These are phyloP conservation scores for Climacteris rufus DNA, from an alignment of 2,113 vertebrate genomes.

Conservation along the genomic window DNA sequence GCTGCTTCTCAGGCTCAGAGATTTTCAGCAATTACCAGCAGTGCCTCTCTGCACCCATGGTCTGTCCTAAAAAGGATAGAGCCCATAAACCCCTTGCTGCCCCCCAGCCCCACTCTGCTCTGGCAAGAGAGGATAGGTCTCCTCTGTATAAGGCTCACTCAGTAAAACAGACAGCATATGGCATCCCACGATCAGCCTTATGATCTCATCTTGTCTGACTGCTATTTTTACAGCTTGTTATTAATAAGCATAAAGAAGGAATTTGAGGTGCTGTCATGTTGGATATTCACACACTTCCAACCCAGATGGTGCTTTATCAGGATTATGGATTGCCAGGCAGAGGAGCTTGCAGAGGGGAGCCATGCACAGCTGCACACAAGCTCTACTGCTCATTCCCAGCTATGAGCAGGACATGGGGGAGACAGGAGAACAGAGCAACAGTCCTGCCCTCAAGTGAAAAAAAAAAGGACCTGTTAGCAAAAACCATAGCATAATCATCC, in stretches of 20 bases:
- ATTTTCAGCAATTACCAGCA: neutral
- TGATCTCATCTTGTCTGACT: constrained; percentile 68
- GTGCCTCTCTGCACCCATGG: neutral
- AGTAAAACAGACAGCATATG: constrained; percentile 32
- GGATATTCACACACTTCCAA: constrained; percentile 37
- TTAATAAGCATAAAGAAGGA: constrained; percentile 68
- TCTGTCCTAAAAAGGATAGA: neutral
- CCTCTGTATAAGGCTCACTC: neutral
- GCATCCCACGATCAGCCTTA: constrained; percentile 8
- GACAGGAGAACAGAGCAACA: neutral
- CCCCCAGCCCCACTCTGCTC: neutral
- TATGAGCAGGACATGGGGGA: fast-evolving
- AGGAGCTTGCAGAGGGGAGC: neutral
- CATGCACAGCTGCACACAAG: fast-evolving
- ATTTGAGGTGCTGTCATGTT: constrained; percentile 12
- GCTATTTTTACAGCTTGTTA: constrained; percentile 71
- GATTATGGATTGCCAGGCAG: constrained; percentile 18
- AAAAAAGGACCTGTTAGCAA: fast-evolving
- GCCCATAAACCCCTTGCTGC: neutral
- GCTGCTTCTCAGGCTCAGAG: neutral
- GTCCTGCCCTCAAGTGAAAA: neutral
- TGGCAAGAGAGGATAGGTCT: neutral
- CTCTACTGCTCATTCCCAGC: neutral
- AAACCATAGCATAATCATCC: neutral
- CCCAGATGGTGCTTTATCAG: constrained; percentile 47